Conservation (phyloP, 2,888 invertebrate species). For the Machimus atricapillus region DNA sequence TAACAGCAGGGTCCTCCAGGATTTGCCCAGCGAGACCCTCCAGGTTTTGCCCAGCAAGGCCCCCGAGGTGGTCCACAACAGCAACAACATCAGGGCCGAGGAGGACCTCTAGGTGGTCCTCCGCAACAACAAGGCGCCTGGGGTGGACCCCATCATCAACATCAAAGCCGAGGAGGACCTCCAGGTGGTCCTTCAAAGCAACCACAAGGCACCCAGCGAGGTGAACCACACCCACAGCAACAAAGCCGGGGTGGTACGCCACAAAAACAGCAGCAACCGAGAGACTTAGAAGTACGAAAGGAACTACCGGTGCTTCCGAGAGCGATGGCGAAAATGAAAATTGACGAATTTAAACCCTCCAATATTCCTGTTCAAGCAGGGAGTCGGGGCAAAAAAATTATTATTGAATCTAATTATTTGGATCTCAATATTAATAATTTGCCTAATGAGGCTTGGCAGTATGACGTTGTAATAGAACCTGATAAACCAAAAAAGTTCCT, state of each 20-base stretch:
- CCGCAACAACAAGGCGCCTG: too few species aligned
- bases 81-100: background rate
- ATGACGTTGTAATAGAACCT: conserved; percentile 79
- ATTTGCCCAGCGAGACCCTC: background rate
- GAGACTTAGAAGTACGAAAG: background rate
- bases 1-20: background rate
- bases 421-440: conserved; percentile 65
- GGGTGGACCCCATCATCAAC: too few species aligned
- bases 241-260: background rate
- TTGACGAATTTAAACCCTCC: background rate
- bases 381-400: conserved; percentile 60
- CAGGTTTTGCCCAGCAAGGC: background rate
- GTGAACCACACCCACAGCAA: background rate
- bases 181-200: background rate
- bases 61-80: background rate
- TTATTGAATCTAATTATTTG: conserved; percentile 72
- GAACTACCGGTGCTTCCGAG: background rate
- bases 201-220: too few species aligned
- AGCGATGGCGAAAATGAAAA: background rate
- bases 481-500: conserved; percentile 73
- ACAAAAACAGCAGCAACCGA: background rate
- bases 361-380: conserved; percentile 50
- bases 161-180: background rate
- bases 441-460: conserved; percentile 70
- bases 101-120: background rate